phyloP scores from a whole-genome alignment of 1,140 invertebrate genomes.

The Drosophila santomea region DNA sequence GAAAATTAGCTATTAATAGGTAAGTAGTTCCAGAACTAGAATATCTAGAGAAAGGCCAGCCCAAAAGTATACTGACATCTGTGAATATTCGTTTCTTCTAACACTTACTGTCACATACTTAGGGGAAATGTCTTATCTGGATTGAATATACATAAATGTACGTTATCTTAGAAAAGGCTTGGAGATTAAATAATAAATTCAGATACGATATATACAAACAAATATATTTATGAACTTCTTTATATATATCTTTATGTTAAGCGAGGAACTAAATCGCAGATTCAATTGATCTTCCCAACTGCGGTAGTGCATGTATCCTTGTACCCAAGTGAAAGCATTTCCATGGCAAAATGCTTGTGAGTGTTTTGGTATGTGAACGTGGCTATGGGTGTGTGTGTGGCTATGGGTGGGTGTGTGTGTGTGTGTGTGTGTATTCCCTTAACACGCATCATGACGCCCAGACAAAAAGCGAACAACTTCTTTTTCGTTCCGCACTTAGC shows the following conservation, averaged over 20 bases:
- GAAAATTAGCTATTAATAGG: no score
- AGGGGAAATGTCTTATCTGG: background rate
- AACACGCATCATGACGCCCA: conserved; percentile 78
- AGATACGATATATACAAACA: no score
- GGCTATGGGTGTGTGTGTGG: conserved; percentile 4
- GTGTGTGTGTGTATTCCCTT: conserved; percentile 50
- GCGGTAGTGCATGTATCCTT: conserved; percentile 34
- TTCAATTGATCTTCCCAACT: background rate
- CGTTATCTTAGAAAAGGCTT: no score
- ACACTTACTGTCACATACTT: conserved; percentile 2
- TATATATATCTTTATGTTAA: no score
- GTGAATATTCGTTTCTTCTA: no score
- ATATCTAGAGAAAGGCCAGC: background rate
- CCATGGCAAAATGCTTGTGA: conserved; percentile 13
- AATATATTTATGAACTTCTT: background rate
- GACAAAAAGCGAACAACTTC: conserved; percentile 73
- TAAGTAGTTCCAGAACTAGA: background rate
- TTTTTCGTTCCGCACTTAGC: conserved; percentile 27
- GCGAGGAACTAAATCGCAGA: background rate
- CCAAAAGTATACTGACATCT: conserved; percentile 2
- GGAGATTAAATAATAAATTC: no score
- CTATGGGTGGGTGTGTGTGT: background rate
- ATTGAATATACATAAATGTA: background rate
- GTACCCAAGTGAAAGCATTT: conserved; percentile 38
- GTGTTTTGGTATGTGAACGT: conserved; percentile 3